Evolutionary conservation across 2,113 vertebrate genomes (phyloP).

Genomic region (Aldabrachelys gigantea): DNA sequence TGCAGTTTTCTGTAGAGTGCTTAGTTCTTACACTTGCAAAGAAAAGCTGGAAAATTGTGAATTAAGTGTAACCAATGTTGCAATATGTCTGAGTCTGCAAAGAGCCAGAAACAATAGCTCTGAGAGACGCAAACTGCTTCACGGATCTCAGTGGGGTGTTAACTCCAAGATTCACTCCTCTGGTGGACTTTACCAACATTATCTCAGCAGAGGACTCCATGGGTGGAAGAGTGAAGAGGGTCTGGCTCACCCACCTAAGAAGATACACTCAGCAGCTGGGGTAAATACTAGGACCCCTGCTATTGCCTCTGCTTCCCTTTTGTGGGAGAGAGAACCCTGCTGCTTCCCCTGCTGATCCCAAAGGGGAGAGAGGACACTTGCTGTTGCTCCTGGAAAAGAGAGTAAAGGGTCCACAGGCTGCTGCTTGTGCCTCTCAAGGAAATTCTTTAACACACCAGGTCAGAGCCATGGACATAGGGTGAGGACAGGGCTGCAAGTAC

Average conservation of each 20-base stretch:
- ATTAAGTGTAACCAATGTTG: not conserved
- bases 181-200: not conserved
- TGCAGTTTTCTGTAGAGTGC: not conserved
- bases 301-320: not conserved
- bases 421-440: not conserved
- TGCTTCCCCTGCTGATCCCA: not conserved
- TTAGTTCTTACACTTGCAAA: not conserved
- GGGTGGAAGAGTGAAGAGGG: not conserved
- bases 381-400: not conserved
- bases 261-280: not conserved
- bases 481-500: accelerated
- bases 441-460: not conserved
- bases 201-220: not conserved
- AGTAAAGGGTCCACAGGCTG: not conserved
- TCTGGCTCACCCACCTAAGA: not conserved
- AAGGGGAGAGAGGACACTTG: not conserved
- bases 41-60: not conserved
- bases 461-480: not conserved
- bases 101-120: not conserved
- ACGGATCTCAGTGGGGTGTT: not conserved
- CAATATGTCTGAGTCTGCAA: not conserved
- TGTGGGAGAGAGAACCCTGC: not conserved
- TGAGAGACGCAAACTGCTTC: not conserved
- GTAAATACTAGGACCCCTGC: not conserved
- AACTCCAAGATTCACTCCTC: not conserved